phyloP scores from a whole-genome alignment of 2,797 vertebrate species.

The Acanthopagrus latus region DNA sequence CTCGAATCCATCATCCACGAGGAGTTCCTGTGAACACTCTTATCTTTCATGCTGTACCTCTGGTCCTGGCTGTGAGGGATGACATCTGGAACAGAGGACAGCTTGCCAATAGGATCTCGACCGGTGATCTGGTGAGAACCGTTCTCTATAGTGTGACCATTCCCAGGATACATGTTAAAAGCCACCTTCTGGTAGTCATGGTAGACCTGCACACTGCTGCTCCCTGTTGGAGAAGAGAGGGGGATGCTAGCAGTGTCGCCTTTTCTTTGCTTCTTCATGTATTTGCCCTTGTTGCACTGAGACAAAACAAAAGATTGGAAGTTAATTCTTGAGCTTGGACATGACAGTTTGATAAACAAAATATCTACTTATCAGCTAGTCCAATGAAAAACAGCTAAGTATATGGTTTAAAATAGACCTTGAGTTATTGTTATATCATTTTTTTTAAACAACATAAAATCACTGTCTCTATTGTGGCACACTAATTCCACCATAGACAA shows the following conservation, averaged over 20 bases:
- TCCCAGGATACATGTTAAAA: constrained; percentile 87
- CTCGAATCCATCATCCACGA: constrained; percentile 73
- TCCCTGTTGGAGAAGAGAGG: constrained; percentile 88
- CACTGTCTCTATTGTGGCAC: not conserved
- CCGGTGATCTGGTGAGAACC: constrained; percentile 85
- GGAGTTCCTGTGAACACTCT: constrained; percentile 44
- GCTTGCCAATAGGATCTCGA: constrained; percentile 73
- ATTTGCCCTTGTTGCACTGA: constrained; percentile 81
- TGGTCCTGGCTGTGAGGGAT: constrained; percentile 81
- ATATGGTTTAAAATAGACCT: not conserved
- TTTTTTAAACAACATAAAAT: not conserved
- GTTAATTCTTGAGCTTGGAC: not conserved
- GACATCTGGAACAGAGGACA: constrained; percentile 73
- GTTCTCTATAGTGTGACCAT: constrained; percentile 86
- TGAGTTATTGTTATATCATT: not conserved
- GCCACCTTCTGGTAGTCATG: constrained; percentile 91
- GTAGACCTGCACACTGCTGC: constrained; percentile 89
- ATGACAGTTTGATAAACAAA: constrained; percentile 4
- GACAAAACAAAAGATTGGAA: constrained; percentile 27
- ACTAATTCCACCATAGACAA: not conserved
- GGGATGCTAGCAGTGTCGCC: constrained; percentile 86
- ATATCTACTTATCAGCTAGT: not conserved
- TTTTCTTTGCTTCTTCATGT: constrained; percentile 90
- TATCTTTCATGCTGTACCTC: constrained; percentile 59
- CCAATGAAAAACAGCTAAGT: not conserved